Base-by-base conservation (phyloP, 92 coral and sea anemone species). In the Parazoanthus darwini region DNA sequence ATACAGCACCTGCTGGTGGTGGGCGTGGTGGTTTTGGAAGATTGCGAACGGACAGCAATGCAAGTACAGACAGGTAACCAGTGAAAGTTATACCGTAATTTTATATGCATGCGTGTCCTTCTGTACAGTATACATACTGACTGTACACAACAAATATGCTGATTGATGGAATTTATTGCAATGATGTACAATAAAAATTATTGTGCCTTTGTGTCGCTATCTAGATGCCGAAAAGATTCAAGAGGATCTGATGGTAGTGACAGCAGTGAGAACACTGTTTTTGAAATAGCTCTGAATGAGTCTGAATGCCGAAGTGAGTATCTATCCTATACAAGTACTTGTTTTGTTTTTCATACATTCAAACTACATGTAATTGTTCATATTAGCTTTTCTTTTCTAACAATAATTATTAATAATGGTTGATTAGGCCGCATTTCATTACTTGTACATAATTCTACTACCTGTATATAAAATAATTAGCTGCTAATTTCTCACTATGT, bases 201-300 rank as follows among this genome's bases (percentile, higher is more conserved):
- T 29, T 29, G 33, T 48, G 51, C 13, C 59, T 54, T 54, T 54
- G 2, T 54, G 23, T 56, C 51, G 9, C 35, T 29, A 29, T 29
- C 33, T 46, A 83, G 87, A 77, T 42, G 16, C 6, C 78, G 87
- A 18, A 83, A 83, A 48, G 48, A 66, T 82, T 82, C 86, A 37
- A 65, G 73, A n/a, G 86, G 78, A 70, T 83, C 87, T 13, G 78
- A 71, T 33, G 44, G 78, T 37, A 83, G 87, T 25, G 87, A 83
- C 38, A 71, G 58, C 29, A 83, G 44, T 46, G 87, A 71, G 14
- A 83, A 39, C 15, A 43, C 87, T 15, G 74, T 74, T 26, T 70
- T 42, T 70, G 87, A 83, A 83, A 70, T 83, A 43, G 22, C 65
- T 70, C 43, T 83, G 6, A 48, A 44, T 83, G 59, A 71, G 51